phyloP scores from a whole-genome alignment of 2,113 vertebrate genomes.

The Macrotus californicus region DNA sequence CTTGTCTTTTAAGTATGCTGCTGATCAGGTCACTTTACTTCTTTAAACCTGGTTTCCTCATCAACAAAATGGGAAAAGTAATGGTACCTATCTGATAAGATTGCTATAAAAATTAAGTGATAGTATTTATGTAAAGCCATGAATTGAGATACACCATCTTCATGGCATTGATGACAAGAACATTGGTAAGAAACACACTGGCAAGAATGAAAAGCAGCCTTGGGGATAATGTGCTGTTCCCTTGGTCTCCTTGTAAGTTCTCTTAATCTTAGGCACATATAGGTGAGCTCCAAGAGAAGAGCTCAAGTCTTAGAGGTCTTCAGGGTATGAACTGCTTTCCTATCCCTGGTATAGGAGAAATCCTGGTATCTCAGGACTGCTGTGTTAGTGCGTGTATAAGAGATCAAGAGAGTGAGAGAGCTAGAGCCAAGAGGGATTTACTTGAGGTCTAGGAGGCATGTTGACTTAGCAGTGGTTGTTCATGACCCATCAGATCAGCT shows the following conservation, averaged over 20 bases:
- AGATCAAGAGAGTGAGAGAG: not conserved
- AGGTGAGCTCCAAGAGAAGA: not conserved
- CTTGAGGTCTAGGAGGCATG: not conserved
- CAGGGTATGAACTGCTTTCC: not conserved
- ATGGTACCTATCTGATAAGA: conserved; percentile 5
- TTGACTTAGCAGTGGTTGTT: not conserved
- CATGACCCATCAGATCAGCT: not conserved
- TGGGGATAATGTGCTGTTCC: not conserved
- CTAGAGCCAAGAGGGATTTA: too few species aligned
- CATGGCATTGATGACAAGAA: not conserved
- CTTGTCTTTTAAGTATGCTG: not conserved
- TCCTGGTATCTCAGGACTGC: not conserved
- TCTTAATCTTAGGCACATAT: not conserved
- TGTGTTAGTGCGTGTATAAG: not conserved
- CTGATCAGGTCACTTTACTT: not conserved
- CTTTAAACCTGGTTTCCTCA: not conserved
- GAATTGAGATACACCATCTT: not conserved
- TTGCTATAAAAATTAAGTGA: conserved; percentile 4
- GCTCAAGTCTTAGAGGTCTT: not conserved
- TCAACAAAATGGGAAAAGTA: not conserved
- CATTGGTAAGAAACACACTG: not conserved
- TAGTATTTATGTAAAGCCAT: not conserved
- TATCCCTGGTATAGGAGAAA: not conserved
- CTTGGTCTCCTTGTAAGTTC: not conserved
- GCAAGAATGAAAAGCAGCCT: not conserved